Conservation (phyloP, 2,113 vertebrate genomes). For the Corydoras maculifer region DNA sequence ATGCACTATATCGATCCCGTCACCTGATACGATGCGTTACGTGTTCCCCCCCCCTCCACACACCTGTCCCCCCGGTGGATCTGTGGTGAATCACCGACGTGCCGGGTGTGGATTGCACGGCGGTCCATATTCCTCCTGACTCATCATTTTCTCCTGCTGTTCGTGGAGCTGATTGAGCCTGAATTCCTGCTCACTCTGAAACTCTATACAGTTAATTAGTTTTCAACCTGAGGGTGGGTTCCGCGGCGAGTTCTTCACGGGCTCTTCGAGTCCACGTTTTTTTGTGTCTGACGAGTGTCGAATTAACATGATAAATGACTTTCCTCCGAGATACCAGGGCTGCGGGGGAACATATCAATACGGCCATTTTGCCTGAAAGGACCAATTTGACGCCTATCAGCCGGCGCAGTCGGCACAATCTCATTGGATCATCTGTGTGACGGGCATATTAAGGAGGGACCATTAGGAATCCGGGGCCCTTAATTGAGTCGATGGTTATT, state of each 20-base stretch:
- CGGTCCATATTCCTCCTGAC: too few relatives aligned
- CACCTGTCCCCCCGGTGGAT: too few relatives aligned
- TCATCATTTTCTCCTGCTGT: background rate
- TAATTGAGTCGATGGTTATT: slow-evolving; percentile 23
- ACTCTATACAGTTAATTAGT: slow-evolving; percentile 23
- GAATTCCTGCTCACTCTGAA: slow-evolving; percentile 4
- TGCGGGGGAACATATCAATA: slow-evolving; percentile 36
- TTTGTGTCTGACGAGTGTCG: slow-evolving; percentile 1
- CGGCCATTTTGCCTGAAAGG: slow-evolving; percentile 33
- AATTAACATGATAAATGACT: slow-evolving; percentile 23
- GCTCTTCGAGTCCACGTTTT: slow-evolving; percentile 1
- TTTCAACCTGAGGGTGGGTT: slow-evolving; percentile 7
- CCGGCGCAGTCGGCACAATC: slow-evolving; percentile 32
- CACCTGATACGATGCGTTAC: too few relatives aligned
- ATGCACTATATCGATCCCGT: too few relatives aligned
- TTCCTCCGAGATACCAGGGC: slow-evolving; percentile 21
- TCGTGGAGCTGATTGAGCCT: background rate
- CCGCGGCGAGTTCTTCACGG: background rate
- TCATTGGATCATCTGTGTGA: slow-evolving; percentile 27
- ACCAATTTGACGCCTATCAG: slow-evolving; percentile 31
- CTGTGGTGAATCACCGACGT: too few relatives aligned
- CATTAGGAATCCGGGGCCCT: slow-evolving; percentile 13
- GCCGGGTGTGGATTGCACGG: too few relatives aligned
- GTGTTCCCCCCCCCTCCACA: too few relatives aligned
- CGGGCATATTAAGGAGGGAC: slow-evolving; percentile 18